Conservation (phyloP, 2,113 vertebrate genomes). For the Zingel zingel region DNA sequence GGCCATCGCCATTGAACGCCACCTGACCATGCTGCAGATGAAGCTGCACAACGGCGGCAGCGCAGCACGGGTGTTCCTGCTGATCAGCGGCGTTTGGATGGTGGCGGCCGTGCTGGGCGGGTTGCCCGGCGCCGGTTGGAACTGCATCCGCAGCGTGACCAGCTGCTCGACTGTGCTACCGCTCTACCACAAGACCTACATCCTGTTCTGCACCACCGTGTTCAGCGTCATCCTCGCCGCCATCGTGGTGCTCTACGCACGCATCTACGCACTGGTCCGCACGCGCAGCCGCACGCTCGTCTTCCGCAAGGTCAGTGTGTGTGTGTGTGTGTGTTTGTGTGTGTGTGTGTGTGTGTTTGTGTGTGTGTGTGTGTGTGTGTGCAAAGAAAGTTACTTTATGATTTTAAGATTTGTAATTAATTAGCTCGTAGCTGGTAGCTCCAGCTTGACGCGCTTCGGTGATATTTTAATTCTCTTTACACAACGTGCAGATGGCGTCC, state of each 20-base stretch:
- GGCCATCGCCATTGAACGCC: constrained; percentile 96
- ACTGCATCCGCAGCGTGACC: constrained; percentile 88
- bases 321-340: too few relatives aligned
- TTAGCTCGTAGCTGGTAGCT: too few relatives aligned
- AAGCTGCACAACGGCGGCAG: constrained; percentile 95
- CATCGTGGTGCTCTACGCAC: constrained; percentile 95
- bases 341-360: too few relatives aligned
- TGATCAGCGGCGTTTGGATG: constrained; percentile 96
- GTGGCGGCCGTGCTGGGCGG: constrained; percentile 91
- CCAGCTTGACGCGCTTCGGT: too few relatives aligned
- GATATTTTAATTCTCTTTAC: too few relatives aligned
- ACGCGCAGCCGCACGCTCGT: constrained; percentile 93
- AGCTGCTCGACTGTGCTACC: constrained; percentile 95
- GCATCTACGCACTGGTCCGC: constrained; percentile 95
- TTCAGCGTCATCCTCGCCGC: constrained; percentile 94
- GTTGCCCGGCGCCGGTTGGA: constrained; percentile 96
- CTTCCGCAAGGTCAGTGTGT: constrained; percentile 85
- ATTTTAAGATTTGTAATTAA: too few relatives aligned
- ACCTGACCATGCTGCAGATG: constrained; percentile 98
- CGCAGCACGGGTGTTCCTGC: constrained; percentile 93
- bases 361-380: too few relatives aligned
- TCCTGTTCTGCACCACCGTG: constrained; percentile 97
- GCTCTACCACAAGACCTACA: constrained; percentile 98
- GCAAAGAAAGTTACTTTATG: too few relatives aligned
- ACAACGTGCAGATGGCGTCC: too few relatives aligned